Base-by-base conservation (phyloP, 2,113 vertebrate genomes). In the Mohoua ochrocephala region DNA sequence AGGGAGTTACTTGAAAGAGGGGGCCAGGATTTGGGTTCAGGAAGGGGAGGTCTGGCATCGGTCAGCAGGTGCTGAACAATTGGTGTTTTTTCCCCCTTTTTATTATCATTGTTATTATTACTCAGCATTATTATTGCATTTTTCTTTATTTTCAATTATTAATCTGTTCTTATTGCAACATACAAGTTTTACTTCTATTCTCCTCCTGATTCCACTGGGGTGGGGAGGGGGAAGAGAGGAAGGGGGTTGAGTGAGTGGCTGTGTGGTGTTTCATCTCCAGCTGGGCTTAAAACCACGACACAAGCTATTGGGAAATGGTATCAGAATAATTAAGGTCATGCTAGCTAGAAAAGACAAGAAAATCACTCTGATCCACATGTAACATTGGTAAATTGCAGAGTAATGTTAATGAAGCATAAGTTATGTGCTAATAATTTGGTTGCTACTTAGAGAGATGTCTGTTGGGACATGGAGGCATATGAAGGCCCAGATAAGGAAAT, bases 271-370 rank as follows among this genome's bases (percentile, higher is more conserved):
- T 69, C 45, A 39, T 39, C 33, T 77, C 47, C 54, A 61, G 47
- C 63, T 61, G 74, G 54, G 84, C 12, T 61, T 60, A 33, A 69
- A 78, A 61, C 28, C 39, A 53, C 52, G 64, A 61, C 28, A 61
- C 10, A 28, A 17, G 15, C 15, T 65, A 37, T 5, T 84, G 69
- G 64, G 74, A 95, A 87, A 56, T n/a, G 5, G 15, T 84, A 74
- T 60, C 45, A 57, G n/a, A 88, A 77, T 71, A 91, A 94, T 84
- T 87, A 81, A 84, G 50, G 64, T 82, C 65, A 70, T 78, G 69
- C n/a, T 75, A 74, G 37, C 28, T 84, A 65, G 64, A 84, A 94
- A 77, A 87, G 28, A 44, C 31, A 91, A 78, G 22, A 77, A 24
- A 75, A 84, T 82, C 37, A 49, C 50, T 73, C 44, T 60, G 49